These are phyloP conservation scores for Denticeps clupeoides DNA, from an alignment of 2,797 vertebrate species.

Conservation along the genomic window DNA sequence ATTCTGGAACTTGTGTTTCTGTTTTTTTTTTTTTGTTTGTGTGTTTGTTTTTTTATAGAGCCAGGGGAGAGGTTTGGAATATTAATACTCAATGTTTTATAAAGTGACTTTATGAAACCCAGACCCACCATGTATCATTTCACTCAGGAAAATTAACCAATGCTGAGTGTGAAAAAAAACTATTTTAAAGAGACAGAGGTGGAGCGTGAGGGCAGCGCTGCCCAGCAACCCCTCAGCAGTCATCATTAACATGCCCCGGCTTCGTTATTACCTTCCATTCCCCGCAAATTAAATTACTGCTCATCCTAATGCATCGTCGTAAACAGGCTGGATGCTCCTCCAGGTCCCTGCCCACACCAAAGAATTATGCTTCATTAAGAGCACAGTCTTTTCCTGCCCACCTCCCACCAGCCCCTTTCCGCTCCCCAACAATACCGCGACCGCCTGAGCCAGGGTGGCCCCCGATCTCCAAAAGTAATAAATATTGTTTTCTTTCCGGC, in stretches of 20 bases:
- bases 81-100: too few relatives aligned
- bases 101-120: too few relatives aligned
- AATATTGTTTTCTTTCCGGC: conserved; percentile 40
- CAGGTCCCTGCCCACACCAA: not conserved
- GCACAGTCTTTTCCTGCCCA: conserved; percentile 1
- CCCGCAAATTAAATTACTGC: conserved; percentile 18
- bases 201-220: not conserved
- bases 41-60: too few relatives aligned
- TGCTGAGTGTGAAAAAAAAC: too few relatives aligned
- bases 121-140: too few relatives aligned
- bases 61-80: too few relatives aligned
- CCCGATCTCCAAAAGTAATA: conserved; percentile 54
- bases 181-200: not conserved
- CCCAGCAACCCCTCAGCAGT: not conserved
- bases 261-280: conserved; percentile 18
- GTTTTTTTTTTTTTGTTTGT: too few relatives aligned
- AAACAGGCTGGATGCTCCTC: conserved; percentile 11
- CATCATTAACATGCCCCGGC: conserved; percentile 20
- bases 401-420: not conserved
- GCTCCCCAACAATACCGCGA: not conserved
- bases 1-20: too few relatives aligned
- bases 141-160: too few relatives aligned
- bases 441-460: conserved; percentile 21
- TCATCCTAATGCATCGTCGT: conserved; percentile 9
- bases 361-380: conserved; percentile 27